A percentile compares a stretch with the other conserved stretches of the same genome.
Conservation (phyloP, 2,888 invertebrate genomes). For the Branchinecta sandiegonensis region DNA sequence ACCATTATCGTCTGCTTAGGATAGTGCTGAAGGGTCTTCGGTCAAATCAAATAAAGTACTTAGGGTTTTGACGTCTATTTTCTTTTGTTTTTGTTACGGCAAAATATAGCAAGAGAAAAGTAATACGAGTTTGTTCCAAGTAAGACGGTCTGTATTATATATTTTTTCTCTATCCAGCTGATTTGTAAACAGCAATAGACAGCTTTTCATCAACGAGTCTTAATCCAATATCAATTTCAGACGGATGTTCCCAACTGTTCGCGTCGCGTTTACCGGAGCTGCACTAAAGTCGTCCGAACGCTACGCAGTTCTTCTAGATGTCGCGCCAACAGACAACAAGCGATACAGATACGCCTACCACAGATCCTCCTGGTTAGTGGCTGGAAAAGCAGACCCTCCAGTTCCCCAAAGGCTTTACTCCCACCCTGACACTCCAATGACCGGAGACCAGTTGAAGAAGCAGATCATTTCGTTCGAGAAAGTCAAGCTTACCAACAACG, state of each 20-base stretch:
- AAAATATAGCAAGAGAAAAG: too few relatives aligned
- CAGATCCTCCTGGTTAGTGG: constrained; percentile 64
- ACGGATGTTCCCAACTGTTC: constrained; percentile 65
- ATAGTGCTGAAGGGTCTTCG: too few relatives aligned
- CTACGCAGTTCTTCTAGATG: constrained; percentile 61
- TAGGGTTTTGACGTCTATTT: too few relatives aligned
- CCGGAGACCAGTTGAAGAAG: constrained; percentile 57
- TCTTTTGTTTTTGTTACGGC: too few relatives aligned
- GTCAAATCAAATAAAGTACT: too few relatives aligned
- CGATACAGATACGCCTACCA: constrained; percentile 67
- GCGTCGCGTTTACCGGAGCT: constrained; percentile 48
- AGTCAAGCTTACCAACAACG: constrained; percentile 68
- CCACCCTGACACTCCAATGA: constrained; percentile 66
- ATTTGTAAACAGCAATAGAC: too few relatives aligned
- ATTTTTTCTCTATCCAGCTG: too few relatives aligned
- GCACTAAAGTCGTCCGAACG: constrained; percentile 29
- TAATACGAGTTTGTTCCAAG: too few relatives aligned
- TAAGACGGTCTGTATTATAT: too few relatives aligned
- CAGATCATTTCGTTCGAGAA: constrained; percentile 70
- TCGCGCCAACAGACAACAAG: constrained; percentile 64
- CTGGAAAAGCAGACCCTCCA: constrained; percentile 64
- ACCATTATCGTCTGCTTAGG: too few relatives aligned
- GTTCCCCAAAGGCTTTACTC: constrained; percentile 54
- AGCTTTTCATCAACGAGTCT: too few relatives aligned
- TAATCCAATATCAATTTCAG: constrained; percentile 38